Evolutionary conservation across 2,113 vertebrate genomes (phyloP).

Genomic region (Ondatra zibethicus): DNA sequence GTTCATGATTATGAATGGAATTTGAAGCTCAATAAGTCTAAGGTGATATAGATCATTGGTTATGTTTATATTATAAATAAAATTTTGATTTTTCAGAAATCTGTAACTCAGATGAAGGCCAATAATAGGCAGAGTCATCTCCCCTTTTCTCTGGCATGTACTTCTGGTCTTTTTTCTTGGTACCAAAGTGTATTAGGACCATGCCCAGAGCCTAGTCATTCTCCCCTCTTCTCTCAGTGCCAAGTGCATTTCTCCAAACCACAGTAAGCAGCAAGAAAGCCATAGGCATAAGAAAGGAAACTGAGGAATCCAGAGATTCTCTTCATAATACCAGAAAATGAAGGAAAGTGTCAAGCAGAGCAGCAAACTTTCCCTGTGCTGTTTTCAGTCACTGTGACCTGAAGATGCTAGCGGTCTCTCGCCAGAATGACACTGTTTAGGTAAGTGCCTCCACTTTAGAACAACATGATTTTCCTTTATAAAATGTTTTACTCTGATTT

Average conservation of each 20-base stretch:
- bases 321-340: neutral
- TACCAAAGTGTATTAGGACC: neutral
- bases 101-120: neutral
- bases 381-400: neutral
- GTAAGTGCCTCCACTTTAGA: neutral
- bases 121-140: neutral
- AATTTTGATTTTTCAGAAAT: conserved; percentile 17
- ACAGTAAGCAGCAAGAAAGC: neutral
- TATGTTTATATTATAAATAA: neutral
- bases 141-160: neutral
- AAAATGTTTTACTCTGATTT: conserved; percentile 27
- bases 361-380: neutral
- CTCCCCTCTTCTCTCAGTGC: neutral
- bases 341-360: neutral
- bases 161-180: neutral
- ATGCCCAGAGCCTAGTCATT: neutral
- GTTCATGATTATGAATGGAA: conserved; percentile 28
- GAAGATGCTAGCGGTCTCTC: neutral
- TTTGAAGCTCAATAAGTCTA: neutral
- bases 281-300: neutral
- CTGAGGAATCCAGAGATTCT: neutral
- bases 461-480: neutral
- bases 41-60: neutral
- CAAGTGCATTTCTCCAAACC: neutral
- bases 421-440: neutral